A percentile compares a stretch with the other conserved stretches of the same genome.
These are phyloP conservation scores for Meloe dianella DNA, from an alignment of 2,888 invertebrate genomes.

Conservation along the genomic window DNA sequence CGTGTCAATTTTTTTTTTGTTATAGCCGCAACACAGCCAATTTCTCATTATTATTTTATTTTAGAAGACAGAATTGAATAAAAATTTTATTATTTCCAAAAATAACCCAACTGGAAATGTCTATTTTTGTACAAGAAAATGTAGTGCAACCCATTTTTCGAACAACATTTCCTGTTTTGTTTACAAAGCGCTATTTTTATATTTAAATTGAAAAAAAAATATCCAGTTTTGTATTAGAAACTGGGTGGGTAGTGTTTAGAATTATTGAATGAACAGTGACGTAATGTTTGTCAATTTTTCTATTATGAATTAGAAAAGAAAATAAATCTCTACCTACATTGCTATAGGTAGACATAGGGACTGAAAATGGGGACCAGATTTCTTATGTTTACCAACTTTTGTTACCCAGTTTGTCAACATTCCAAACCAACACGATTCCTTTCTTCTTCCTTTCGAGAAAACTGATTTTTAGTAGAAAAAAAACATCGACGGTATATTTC, in stretches of 20 bases:
- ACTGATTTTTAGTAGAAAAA: not conserved
- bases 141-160: conserved; percentile 2
- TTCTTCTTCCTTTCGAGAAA: not conserved
- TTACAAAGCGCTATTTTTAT: not conserved
- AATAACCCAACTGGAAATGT: not conserved
- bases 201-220: not conserved
- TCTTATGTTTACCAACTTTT: conserved; percentile 26
- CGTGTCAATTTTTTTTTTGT: too few relatives aligned
- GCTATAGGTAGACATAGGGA: not conserved
- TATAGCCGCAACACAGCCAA: too few relatives aligned
- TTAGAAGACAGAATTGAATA: too few relatives aligned
- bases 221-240: not conserved
- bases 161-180: not conserved
- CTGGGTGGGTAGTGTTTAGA: not conserved
- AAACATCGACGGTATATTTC: not conserved
- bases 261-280: not conserved
- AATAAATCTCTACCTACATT: conserved; percentile 7
- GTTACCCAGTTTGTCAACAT: conserved; percentile 25
- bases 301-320: not conserved
- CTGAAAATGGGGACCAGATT: too few relatives aligned
- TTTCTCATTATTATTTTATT: not conserved
- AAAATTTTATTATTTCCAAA: not conserved
- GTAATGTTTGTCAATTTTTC: not conserved
- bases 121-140: not conserved
- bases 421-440: conserved; percentile 26